phyloP scores from a whole-genome alignment of 1,140 invertebrate genomes.

The Temnothorax longispinosus region DNA sequence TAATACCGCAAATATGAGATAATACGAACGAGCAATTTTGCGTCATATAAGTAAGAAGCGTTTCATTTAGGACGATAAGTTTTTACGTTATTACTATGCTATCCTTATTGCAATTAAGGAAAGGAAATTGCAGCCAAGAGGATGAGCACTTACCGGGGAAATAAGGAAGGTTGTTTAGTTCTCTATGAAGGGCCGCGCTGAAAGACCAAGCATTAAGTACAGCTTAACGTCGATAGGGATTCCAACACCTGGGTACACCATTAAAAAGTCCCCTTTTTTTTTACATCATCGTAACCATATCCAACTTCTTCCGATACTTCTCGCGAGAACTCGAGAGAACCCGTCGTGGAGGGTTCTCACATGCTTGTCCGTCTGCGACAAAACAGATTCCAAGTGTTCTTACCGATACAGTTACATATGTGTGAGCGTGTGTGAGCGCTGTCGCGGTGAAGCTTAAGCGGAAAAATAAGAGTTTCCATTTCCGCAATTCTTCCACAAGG shows the following conservation, averaged over 20 bases:
- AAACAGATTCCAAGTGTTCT: constrained; percentile 40
- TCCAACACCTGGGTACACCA: constrained; percentile 58
- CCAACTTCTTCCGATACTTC: constrained; percentile 49
- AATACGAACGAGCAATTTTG: not conserved
- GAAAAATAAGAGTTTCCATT: not conserved
- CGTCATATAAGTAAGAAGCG: not conserved
- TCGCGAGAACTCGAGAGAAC: not conserved
- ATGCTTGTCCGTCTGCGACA: constrained; percentile 19
- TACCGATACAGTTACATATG: not conserved
- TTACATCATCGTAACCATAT: constrained; percentile 45
- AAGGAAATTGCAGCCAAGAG: constrained; percentile 38
- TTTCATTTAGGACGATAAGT: not conserved
- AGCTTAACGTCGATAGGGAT: constrained; percentile 52
- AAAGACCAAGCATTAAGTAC: constrained; percentile 48
- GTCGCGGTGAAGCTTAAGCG: not conserved
- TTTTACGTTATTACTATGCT: not conserved
- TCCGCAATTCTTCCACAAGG: not conserved
- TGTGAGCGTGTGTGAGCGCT: not conserved
- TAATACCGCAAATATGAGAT: not conserved
- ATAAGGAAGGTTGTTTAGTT: constrained; percentile 24
- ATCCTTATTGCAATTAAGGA: constrained; percentile 20
- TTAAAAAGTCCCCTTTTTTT: constrained; percentile 66
- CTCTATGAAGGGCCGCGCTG: not conserved
- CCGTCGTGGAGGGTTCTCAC: not conserved
- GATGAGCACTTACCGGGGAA: constrained; percentile 26